Evolutionary conservation across 2,113 vertebrate genomes (phyloP).

Genomic region (Ancistrus triradiatus): DNA sequence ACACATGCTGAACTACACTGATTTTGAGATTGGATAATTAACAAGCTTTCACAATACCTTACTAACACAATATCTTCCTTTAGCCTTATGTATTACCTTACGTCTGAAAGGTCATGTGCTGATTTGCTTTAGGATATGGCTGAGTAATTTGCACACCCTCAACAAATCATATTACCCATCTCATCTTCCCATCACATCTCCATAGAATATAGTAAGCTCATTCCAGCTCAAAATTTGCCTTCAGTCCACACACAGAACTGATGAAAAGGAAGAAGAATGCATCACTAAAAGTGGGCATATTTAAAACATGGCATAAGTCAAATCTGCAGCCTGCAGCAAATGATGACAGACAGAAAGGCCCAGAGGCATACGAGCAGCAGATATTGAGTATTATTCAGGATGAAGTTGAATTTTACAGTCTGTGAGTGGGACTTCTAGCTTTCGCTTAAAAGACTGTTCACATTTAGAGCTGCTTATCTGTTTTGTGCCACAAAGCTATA

Average conservation of each 20-base stretch:
- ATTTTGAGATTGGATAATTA: no score
- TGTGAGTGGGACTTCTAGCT: conserved; percentile 42
- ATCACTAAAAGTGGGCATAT: conserved; percentile 18
- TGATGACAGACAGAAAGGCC: conserved; percentile 20
- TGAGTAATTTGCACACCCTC: background rate
- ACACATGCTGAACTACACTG: no score
- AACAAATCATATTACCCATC: no score
- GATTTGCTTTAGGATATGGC: background rate
- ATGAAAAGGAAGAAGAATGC: background rate
- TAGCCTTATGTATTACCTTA: no score
- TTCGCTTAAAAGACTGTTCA: conserved; percentile 33
- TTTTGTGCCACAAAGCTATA: conserved; percentile 35
- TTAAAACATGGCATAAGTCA: conserved; percentile 48
- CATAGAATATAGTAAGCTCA: conserved; percentile 9
- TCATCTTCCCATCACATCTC: conserved; percentile 18
- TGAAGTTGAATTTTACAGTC: conserved; percentile 41
- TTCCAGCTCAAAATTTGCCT: no score
- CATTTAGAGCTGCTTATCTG: conserved; percentile 39
- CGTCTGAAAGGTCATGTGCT: background rate
- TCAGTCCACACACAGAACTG: conserved; percentile 21
- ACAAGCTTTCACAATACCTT: no score
- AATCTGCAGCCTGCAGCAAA: conserved; percentile 36
- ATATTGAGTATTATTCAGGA: conserved; percentile 43
- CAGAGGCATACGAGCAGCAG: conserved; percentile 27
- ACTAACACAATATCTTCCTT: no score